Evolutionary conservation across 2,888 invertebrate species (phyloP).

Genomic region (Teleiodes luculella): DNA sequence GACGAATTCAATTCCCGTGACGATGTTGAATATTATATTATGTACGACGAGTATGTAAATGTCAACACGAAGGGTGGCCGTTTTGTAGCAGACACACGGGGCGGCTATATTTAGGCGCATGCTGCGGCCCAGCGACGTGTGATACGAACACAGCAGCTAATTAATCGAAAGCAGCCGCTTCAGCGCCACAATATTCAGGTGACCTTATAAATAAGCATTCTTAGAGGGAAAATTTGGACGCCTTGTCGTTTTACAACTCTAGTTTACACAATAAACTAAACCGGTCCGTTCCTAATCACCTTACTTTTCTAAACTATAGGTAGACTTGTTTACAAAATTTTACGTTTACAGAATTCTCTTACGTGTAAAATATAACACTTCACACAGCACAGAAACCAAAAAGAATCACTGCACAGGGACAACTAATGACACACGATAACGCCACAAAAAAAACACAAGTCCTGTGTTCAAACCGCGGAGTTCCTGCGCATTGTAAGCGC

Average conservation of each 20-base stretch:
- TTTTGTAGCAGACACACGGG: constrained; percentile 32
- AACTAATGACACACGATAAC: neutral
- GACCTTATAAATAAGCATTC: constrained; percentile 49
- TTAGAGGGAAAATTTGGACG: constrained; percentile 25
- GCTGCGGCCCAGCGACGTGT: constrained; percentile 54
- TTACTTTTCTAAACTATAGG: constrained; percentile 30
- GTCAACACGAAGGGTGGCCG: constrained; percentile 46
- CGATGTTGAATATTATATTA: neutral
- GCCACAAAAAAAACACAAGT: constrained; percentile 31
- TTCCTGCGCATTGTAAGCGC: constrained; percentile 62
- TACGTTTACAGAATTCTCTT: no score
- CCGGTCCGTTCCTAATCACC: neutral
- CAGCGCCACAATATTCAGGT: constrained; percentile 33
- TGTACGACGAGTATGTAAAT: constrained; percentile 13
- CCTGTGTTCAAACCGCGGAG: constrained; percentile 47
- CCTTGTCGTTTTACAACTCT: constrained; percentile 29
- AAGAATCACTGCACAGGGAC: constrained; percentile 16
- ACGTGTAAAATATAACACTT: constrained; percentile 8
- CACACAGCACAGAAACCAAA: neutral
- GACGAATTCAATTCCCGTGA: constrained; percentile 9
- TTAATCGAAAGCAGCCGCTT: constrained; percentile 52
- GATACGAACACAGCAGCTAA: constrained; percentile 48
- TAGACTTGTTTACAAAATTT: neutral
- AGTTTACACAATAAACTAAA: constrained; percentile 23
- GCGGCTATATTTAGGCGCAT: constrained; percentile 62